These are phyloP conservation scores for Minunthozetes semirufus DNA, from an alignment of 2,888 invertebrate genomes.

Conservation along the genomic window DNA sequence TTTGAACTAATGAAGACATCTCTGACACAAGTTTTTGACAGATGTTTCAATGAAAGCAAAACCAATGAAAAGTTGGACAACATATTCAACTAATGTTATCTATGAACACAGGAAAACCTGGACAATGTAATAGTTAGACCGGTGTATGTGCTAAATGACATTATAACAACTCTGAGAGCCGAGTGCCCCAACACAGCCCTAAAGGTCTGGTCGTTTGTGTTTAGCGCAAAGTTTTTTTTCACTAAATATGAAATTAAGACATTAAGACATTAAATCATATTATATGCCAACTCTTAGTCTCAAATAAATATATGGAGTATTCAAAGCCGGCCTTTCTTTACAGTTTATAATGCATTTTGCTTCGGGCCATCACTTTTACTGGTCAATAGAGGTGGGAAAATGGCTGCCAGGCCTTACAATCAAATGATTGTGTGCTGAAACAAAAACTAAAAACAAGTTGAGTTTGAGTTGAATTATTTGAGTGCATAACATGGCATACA, in stretches of 20 bases:
- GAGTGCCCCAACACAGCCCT: no score
- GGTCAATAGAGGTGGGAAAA: conserved; percentile 29
- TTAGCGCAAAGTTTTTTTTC: not conserved
- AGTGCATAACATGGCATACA: conserved; percentile 10
- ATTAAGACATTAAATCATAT: conserved; percentile 19
- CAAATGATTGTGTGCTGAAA: conserved; percentile 23
- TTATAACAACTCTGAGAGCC: no score
- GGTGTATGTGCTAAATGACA: not conserved
- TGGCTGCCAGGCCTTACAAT: not conserved
- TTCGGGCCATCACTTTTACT: not conserved
- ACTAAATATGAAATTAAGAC: conserved; percentile 3
- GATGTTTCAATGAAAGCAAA: conserved; percentile 11
- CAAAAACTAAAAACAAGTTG: conserved; percentile 25
- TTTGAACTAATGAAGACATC: conserved; percentile 26
- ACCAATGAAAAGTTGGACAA: not conserved
- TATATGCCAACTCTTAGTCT: not conserved
- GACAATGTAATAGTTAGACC: not conserved
- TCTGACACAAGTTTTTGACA: conserved; percentile 19
- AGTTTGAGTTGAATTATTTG: conserved; percentile 1
- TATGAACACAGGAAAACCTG: not conserved
- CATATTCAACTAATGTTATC: conserved; percentile 8
- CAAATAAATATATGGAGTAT: conserved; percentile 15
- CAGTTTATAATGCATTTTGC: conserved; percentile 5
- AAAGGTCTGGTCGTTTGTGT: no score
- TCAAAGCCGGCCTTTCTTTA: not conserved